Evolutionary conservation across 2,797 vertebrate genomes (phyloP), one percentile per base, ranked within the genome.

Genomic region (Melanotaenia pygmaea): DNA sequence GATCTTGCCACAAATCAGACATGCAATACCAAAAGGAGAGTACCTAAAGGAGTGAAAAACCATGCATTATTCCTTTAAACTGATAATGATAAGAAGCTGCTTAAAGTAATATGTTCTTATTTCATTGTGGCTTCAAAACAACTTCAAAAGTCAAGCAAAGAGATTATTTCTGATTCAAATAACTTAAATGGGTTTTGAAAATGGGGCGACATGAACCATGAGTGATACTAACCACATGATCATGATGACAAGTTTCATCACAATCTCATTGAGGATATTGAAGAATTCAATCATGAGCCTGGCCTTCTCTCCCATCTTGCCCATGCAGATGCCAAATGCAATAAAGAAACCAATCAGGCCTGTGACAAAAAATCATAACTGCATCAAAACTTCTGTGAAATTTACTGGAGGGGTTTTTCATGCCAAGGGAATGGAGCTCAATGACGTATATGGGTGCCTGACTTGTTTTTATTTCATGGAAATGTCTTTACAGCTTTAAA

Each of bases 281-380:
- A 99, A 99, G 94, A 99, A 99, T 8, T 99, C 98, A 91, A 99
- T 94, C 98, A 99, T 99, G 91, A 99, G 96, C 92, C 94, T 97
- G 89, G 98, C 98, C 86, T 94, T 97, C 69, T 99, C 98, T 18
- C 98, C 98, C 98, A 99, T 99, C 90, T 99, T 99, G 59, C 98
- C 97, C 98, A 99, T 99, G 89, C 95, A 96, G 85, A 99, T 97
- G 82, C 98, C 98, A 89, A 99, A 99, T 78, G 98, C 98, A 90
- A 99, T 99, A 93, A 99, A 99, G 94, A 99, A 99, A 88, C 98
- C 98, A 92, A 99, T 99, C 88, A 99, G 81, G 90, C 98, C 98
- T 99, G 93, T 80, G 77, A 78, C 82, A 76, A 73, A 86, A 88
- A 88, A 86, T 80, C 59, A 88, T 73, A 74, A 73, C 65, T 71